Evolutionary conservation across 2,888 invertebrate species (phyloP), one percentile per base, ranked within the genome.

Genomic region (Phengaris arion): DNA sequence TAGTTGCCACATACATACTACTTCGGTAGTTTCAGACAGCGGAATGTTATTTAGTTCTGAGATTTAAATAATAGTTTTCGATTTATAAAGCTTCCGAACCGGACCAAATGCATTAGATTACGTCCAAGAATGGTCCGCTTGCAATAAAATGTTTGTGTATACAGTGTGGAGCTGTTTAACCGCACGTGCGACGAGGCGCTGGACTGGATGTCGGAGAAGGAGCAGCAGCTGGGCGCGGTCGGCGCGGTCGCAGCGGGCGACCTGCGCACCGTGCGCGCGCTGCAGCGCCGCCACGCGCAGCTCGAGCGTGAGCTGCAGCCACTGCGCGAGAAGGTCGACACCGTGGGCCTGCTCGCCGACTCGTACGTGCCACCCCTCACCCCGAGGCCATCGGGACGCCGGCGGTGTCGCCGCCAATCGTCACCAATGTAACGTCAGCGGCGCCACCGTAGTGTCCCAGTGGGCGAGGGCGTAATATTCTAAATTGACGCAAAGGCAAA

Each of bases 131-230:
- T 8, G 59, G 8, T 9, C n/a, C 8, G 9, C 59, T 59, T 15
- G 55, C 9, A 8, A 12, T 8, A 15, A 45, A 55, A 52, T 13
- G 22, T 22, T n/a, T 22, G 54, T n/a, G 51, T 35, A 55, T 55
- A 0, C 83, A 98, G 98, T 84, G 98, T 99, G 82, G 99, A 99
- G 86, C 93, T 99, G 9, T 99, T 99, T 94, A 96, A 98, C 85
- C 96, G 98, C 75, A 98, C 98, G 0, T 99, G 99, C 88, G 98
- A 98, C 85, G 99, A 99, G 87, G 98, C 99, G 0, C 96, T 97
- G 80, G 98, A 98, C 85, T 99, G 99, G 99, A 99, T 99, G 97
- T 94, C 96, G 75, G 99, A 99, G 91, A 99, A 99, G 90, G 97
- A 98, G 94, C 96, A 96, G 78, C 98, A 98, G 86, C 88, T 99